Evolutionary conservation across 2,888 invertebrate species (phyloP).

Genomic region (Trilocha varians): DNA sequence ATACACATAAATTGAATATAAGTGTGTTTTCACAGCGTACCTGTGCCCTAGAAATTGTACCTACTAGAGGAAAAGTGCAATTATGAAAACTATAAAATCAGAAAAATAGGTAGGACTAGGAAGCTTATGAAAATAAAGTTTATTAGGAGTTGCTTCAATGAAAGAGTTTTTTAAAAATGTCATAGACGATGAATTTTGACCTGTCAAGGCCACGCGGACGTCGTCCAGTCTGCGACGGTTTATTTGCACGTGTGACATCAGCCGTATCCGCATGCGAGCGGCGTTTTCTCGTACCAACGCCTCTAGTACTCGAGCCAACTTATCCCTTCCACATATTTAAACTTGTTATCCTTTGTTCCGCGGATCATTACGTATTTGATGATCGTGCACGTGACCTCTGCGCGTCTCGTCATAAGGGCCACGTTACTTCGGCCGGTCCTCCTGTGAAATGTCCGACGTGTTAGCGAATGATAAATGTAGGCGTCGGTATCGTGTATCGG

Average conservation of each 20-base stretch:
- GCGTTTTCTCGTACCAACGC: conserved; percentile 43
- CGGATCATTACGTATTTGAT: conserved; percentile 55
- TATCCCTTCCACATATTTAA: conserved; percentile 61
- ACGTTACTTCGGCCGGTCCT: conserved; percentile 42
- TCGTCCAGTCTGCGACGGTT: conserved; percentile 57
- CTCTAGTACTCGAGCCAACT: conserved; percentile 41
- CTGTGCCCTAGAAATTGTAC: too few relatives aligned
- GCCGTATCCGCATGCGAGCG: conserved; percentile 51
- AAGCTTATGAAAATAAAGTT: too few relatives aligned
- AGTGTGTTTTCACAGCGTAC: too few relatives aligned
- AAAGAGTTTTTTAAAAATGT: too few relatives aligned
- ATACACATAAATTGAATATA: neutral
- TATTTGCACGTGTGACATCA: conserved; percentile 52
- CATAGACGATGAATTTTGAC: neutral
- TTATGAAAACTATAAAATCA: too few relatives aligned
- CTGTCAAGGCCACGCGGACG: conserved; percentile 51
- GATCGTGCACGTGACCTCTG: conserved; percentile 43
- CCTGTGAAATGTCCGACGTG: conserved; percentile 70
- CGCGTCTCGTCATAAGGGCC: conserved; percentile 41
- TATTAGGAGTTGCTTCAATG: too few relatives aligned
- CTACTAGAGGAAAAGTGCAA: too few relatives aligned
- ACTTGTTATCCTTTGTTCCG: conserved; percentile 62
- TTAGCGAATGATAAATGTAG: conserved; percentile 74
- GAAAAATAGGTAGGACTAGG: too few relatives aligned
- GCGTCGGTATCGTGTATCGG: conserved; percentile 71